Evolutionary conservation across 2,113 vertebrate genomes (phyloP).

Genomic region (Tyrannus savana): DNA sequence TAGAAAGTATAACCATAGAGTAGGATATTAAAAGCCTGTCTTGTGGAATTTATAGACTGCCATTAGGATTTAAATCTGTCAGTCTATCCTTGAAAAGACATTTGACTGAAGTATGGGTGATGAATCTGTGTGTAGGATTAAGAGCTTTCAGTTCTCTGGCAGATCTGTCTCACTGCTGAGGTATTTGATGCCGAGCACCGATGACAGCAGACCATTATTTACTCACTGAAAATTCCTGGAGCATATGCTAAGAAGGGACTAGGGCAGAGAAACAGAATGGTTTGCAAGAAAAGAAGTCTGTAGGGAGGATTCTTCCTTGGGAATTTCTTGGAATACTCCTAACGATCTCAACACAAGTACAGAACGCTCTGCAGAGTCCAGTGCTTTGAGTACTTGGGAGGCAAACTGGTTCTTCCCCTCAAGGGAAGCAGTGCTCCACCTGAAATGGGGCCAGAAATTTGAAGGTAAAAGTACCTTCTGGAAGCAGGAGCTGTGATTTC

Average conservation of each 20-base stretch:
- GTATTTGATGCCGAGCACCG: background rate
- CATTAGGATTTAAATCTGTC: slow-evolving; percentile 3
- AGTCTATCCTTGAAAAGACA: background rate
- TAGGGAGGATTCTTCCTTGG: background rate
- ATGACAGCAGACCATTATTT: background rate
- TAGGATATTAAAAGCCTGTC: background rate
- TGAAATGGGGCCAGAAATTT: background rate
- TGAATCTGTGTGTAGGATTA: background rate
- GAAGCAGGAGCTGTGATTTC: background rate
- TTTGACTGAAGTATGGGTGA: background rate
- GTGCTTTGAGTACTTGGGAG: background rate
- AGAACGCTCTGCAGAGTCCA: background rate
- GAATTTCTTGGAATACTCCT: background rate
- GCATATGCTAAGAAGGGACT: background rate
- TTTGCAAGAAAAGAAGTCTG: background rate
- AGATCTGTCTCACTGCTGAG: background rate
- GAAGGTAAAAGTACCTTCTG: background rate
- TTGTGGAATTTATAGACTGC: slow-evolving; percentile 8
- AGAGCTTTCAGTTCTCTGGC: background rate
- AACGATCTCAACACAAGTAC: background rate
- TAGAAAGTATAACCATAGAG: background rate
- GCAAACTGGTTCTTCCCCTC: background rate
- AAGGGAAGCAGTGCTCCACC: background rate
- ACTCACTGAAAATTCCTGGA: background rate
- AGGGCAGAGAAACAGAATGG: background rate